These are phyloP conservation scores for Neosilurus hyrtlii DNA, from an alignment of 2,797 vertebrate genomes.

Conservation along the genomic window DNA sequence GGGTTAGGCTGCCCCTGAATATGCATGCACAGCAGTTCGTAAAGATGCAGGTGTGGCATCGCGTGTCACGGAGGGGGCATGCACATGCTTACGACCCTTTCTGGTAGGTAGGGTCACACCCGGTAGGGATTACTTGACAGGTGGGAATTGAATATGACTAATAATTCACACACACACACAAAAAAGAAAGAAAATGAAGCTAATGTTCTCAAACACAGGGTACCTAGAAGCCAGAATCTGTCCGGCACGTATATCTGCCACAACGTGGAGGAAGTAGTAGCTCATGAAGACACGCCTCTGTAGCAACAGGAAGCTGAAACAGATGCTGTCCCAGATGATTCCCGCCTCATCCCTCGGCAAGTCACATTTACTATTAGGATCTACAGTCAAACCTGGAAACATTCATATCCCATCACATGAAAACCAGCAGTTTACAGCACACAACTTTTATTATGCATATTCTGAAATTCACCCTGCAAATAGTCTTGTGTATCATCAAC, in stretches of 20 bases:
- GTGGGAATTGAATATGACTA: too few species aligned
- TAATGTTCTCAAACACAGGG: constrained; percentile 11
- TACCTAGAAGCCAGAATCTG: constrained; percentile 97
- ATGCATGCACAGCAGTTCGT: too few species aligned
- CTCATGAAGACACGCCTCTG: constrained; percentile 99
- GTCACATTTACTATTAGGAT: constrained; percentile 64
- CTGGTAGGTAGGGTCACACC: too few species aligned
- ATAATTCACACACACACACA: neutral
- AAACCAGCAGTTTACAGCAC: neutral
- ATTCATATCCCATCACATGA: neutral
- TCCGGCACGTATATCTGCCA: constrained; percentile 95
- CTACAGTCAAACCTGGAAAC: constrained; percentile 22
- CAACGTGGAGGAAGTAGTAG: constrained; percentile 97
- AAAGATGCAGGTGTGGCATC: too few species aligned
- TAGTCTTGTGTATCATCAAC: neutral
- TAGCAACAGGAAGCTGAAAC: constrained; percentile 93
- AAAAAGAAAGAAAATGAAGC: neutral
- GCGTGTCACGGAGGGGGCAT: too few species aligned
- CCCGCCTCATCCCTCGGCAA: constrained; percentile 89
- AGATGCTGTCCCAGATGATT: constrained; percentile 99
- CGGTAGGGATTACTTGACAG: too few species aligned
- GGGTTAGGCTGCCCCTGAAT: too few species aligned
- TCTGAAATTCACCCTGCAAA: neutral
- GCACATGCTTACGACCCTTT: too few species aligned
- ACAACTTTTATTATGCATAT: neutral